Conservation (phyloP, 2,797 vertebrate genomes). For the Hypotaenidia okinawae region DNA sequence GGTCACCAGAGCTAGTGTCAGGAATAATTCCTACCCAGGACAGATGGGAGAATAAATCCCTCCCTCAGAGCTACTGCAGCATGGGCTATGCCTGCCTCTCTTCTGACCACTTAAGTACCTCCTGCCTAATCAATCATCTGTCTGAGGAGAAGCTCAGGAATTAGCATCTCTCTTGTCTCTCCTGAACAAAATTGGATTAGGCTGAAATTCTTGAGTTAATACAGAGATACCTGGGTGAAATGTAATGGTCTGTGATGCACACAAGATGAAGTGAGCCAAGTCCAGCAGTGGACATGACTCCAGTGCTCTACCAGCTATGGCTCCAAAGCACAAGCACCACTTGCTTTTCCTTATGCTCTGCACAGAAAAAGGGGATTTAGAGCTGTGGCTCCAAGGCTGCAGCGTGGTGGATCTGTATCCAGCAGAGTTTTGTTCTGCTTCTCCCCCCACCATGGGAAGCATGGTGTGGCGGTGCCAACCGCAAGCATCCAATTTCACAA, state of each 20-base stretch:
- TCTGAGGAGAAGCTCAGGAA: background rate
- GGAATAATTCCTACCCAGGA: background rate
- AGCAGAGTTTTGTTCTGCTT: background rate
- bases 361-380: accelerated
- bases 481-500: background rate
- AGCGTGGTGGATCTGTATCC: background rate
- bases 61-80: background rate
- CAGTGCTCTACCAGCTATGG: background rate
- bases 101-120: background rate
- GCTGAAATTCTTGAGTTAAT: background rate
- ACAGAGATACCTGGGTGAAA: background rate
- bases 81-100: background rate
- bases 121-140: constrained; percentile 1
- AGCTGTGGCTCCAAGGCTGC: background rate
- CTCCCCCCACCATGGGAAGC: background rate
- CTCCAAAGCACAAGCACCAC: accelerated
- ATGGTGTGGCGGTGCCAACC: background rate
- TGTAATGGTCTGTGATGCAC: background rate
- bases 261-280: background rate
- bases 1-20: background rate
- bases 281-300: background rate
- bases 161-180: background rate
- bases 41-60: constrained; percentile 40
- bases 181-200: background rate
- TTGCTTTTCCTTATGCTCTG: background rate